Conservation (phyloP, 2,888 invertebrate genomes). For the Phaonia tiefii region DNA sequence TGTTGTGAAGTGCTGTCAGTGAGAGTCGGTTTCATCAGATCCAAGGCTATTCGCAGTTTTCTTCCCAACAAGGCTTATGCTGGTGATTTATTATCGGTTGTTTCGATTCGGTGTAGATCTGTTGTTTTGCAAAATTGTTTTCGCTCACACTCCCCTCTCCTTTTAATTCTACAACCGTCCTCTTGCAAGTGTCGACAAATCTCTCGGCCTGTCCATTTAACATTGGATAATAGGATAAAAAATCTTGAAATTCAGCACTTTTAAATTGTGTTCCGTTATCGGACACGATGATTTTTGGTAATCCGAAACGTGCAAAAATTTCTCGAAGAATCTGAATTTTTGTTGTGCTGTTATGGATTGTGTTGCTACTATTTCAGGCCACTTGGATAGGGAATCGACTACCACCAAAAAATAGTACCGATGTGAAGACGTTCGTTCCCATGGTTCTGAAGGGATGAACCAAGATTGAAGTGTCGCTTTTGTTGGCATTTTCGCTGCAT, state of each 20-base stretch:
- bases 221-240: background rate
- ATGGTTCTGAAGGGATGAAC: background rate
- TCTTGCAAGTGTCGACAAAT: background rate
- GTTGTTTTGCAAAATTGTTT: too few species aligned
- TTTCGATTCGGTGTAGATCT: too few species aligned
- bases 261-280: background rate
- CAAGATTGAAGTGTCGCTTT: background rate
- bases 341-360: slow-evolving; percentile 60
- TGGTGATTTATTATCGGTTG: background rate
- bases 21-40: slow-evolving; percentile 55
- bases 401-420: background rate
- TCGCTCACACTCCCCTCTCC: background rate
- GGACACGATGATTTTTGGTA: background rate
- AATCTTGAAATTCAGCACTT: background rate
- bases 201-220: background rate
- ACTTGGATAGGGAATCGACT: slow-evolving; percentile 74
- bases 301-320: background rate
- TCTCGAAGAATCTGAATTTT: background rate
- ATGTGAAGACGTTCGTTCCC: slow-evolving; percentile 78
- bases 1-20: too few species aligned
- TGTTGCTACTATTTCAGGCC: slow-evolving; percentile 68
- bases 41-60: background rate
- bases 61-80: background rate
- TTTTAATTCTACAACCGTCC: background rate
- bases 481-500: background rate